These are phyloP conservation scores for Pegoplata infirma DNA, from an alignment of 2,888 invertebrate species.

Conservation along the genomic window DNA sequence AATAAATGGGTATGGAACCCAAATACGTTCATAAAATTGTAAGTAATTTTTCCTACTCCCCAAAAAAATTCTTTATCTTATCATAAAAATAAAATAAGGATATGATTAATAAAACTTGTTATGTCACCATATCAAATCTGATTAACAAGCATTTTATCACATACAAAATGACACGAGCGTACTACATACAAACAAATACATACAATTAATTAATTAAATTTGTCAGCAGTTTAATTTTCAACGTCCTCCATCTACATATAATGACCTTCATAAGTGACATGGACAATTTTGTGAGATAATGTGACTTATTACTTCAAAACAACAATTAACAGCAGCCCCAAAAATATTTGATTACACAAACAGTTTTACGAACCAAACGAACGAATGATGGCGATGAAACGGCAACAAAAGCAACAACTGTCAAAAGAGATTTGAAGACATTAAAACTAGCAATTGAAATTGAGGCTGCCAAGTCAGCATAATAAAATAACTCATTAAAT, in stretches of 20 bases:
- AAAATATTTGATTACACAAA: not conserved
- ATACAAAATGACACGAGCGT: too few relatives aligned
- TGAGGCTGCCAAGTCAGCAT: slow-evolving; percentile 51
- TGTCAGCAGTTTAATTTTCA: not conserved
- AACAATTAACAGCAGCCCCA: slow-evolving; percentile 17
- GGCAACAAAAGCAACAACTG: slow-evolving; percentile 49
- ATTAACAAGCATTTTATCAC: not conserved
- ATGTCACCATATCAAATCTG: too few relatives aligned
- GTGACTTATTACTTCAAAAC: slow-evolving; percentile 33
- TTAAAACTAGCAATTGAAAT: slow-evolving; percentile 52
- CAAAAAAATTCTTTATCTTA: too few relatives aligned
- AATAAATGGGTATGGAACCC: too few relatives aligned
- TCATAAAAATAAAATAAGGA: too few relatives aligned
- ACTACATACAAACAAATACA: not conserved
- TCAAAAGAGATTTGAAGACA: slow-evolving; percentile 37
- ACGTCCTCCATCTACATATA: not conserved
- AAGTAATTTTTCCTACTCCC: too few relatives aligned
- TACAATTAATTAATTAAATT: not conserved
- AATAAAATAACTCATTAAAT: slow-evolving; percentile 61
- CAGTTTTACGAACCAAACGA: not conserved
- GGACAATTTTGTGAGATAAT: not conserved
- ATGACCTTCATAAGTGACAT: slow-evolving; percentile 8
- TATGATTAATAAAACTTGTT: too few relatives aligned
- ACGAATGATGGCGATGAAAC: too few relatives aligned
- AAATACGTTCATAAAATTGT: too few relatives aligned